Evolutionary conservation across 2,888 invertebrate species (phyloP), one percentile per base, ranked within the genome.

Genomic region (Tromatobia lineatoria): DNA sequence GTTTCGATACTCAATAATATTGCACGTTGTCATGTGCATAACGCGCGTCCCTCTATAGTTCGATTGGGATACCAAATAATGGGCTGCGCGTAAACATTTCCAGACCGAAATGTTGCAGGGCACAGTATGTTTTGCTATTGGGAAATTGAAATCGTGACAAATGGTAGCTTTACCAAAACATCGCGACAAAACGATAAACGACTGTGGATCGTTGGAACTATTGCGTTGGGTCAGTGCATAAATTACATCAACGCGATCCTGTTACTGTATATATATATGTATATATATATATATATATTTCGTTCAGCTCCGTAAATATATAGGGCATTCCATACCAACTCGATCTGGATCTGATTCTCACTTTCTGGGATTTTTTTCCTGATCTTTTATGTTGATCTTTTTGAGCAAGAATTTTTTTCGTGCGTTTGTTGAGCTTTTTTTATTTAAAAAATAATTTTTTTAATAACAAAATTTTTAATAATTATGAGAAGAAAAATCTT

Each of bases 91-190:
- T 59, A 64, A 81, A 50, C 74, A 64, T 47, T 10, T 50, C 42
- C 57, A 10, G 64, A 29, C 25, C 66, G 29, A 81, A 79, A 78
- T 71, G 69, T 76, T 79, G 47, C 29, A 18, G 69, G n/a, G 52
- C 52, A 4, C 18, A 42, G 18, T 42, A 59, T 77, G 66, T 83
- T 80, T 80, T 77, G 76, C 67, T 77, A 73, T 69, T 59, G 84
- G 59, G 42, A 84, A 84, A 84, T 84, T 81, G 81, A 81, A 84
- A 84, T 75, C 70, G 81, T 81, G 84, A 84, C 84, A 71, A 81
- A 84, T 78, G 81, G 80, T 61, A 70, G 78, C 75, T 67, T 66
- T 52, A 57, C 69, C 81, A 75, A 75, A 84, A 81, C 74, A 84
- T 75, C 59, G 69, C 59, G 78, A 74, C 74, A 81, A 84, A 84